Conservation (phyloP, 2,888 invertebrate species). For the Temnothorax ravouxi region DNA sequence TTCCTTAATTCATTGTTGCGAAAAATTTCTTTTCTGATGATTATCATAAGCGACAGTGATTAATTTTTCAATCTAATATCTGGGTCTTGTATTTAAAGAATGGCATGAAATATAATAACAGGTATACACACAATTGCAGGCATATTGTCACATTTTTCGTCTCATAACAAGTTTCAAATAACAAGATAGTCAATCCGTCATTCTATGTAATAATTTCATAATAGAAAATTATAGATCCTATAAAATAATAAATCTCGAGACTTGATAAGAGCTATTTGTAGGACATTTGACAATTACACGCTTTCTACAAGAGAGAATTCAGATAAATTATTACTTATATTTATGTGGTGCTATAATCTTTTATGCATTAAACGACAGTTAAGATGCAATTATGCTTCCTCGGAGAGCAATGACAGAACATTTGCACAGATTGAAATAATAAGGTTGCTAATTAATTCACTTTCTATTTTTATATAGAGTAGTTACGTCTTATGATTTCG, state of each 20-base stretch:
- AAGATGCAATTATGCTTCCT: background rate
- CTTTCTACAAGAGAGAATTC: background rate
- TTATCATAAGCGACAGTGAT: background rate
- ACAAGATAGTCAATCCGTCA: background rate
- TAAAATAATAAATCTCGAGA: constrained; percentile 1
- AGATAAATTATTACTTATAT: background rate
- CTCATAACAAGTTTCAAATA: constrained; percentile 8
- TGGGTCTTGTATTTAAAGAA: constrained; percentile 5
- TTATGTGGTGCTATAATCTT: constrained; percentile 2
- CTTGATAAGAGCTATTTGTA: constrained; percentile 10
- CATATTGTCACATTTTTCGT: background rate
- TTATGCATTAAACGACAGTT: background rate
- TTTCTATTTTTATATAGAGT: constrained; percentile 23
- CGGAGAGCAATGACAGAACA: background rate
- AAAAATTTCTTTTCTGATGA: background rate
- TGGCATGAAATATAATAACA: background rate
- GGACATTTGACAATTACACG: constrained; percentile 5
- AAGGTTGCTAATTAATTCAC: background rate
- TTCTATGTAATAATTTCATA: background rate
- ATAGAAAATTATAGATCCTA: constrained; percentile 11
- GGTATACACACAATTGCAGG: constrained; percentile 13
- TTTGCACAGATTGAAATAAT: background rate
- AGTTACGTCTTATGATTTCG: constrained; percentile 31
- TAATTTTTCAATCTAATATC: constrained; percentile 17
- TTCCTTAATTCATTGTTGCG: background rate